Evolutionary conservation across 2,113 vertebrate genomes (phyloP).

Genomic region (Mus spicilegus): DNA sequence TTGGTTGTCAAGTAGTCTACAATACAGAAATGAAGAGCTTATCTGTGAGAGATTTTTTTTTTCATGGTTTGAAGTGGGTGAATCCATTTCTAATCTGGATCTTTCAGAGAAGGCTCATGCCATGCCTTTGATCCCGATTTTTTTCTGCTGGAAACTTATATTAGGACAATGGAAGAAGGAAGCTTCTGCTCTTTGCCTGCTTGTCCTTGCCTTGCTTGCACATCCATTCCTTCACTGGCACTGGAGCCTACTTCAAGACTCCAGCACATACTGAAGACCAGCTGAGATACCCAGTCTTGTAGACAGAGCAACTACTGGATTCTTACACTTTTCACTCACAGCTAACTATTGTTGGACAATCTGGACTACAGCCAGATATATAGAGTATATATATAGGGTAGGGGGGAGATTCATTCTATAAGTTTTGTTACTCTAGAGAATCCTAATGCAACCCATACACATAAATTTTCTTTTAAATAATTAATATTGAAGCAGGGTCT

Average conservation of each 20-base stretch:
- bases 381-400: neutral
- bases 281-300: neutral
- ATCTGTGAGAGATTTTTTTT: neutral
- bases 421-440: neutral
- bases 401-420: neutral
- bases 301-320: neutral
- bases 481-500: neutral
- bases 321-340: neutral
- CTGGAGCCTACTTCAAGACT: neutral
- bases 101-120: neutral
- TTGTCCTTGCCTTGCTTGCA: neutral
- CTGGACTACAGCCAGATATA: neutral
- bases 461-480: neutral
- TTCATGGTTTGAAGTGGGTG: neutral
- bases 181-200: neutral
- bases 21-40: neutral
- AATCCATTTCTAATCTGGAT: neutral
- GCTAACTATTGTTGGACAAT: no score
- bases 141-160: neutral
- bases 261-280: neutral
- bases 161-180: neutral
- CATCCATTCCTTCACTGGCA: neutral
- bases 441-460: neutral
- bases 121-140: neutral
- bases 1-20: neutral